These are phyloP conservation scores for Procambarus virginalis DNA, from an alignment of 1,140 invertebrate genomes.

Conservation along the genomic window DNA sequence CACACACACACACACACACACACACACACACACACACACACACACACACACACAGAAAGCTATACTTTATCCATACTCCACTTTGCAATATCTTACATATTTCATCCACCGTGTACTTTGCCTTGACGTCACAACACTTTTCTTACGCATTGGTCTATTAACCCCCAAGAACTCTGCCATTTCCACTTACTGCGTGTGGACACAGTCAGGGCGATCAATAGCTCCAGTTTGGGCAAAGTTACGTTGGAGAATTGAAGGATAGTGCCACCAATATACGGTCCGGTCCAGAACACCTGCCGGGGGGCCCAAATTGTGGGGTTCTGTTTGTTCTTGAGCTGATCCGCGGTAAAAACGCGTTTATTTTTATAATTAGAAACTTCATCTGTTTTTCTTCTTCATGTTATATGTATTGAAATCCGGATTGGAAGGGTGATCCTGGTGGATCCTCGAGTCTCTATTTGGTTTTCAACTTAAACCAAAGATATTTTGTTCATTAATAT, in stretches of 20 bases:
- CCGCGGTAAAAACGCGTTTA: background rate
- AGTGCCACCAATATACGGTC: background rate
- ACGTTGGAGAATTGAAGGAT: background rate
- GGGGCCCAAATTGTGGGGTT: background rate
- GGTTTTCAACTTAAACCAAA: no score
- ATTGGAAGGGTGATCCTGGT: no score
- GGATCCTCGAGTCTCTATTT: no score
- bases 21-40: no score
- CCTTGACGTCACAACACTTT: background rate
- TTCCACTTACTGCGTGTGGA: conserved; percentile 2
- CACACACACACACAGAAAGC: background rate
- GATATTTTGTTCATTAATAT: no score
- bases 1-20: background rate
- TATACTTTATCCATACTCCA: background rate
- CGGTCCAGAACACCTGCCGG: background rate
- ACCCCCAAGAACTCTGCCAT: background rate
- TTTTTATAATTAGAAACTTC: background rate
- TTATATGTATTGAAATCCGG: background rate
- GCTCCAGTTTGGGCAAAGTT: background rate
- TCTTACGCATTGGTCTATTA: background rate
- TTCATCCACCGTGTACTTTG: background rate
- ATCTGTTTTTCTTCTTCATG: background rate
- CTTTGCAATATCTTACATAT: background rate
- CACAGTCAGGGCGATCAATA: background rate
- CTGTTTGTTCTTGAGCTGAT: background rate